phyloP scores from a whole-genome alignment of 2,888 invertebrate genomes.

The Colletes collaris region DNA sequence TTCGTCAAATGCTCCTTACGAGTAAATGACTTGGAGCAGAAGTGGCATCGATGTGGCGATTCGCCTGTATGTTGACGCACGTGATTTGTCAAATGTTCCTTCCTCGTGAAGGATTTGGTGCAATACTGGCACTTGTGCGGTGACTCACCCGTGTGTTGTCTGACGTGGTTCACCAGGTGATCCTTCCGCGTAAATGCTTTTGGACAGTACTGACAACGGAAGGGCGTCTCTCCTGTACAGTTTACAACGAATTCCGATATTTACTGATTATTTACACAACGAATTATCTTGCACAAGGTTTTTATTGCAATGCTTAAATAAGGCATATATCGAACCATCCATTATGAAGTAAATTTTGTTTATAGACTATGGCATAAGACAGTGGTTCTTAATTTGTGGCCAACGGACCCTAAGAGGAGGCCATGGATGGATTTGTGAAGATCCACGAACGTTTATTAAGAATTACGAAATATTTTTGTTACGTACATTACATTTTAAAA shows the following conservation, averaged over 20 bases:
- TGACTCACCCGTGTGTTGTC: slow-evolving; percentile 91
- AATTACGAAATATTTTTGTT: too few relatives aligned
- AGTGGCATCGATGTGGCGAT: slow-evolving; percentile 93
- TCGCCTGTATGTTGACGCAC: slow-evolving; percentile 95
- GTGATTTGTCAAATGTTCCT: slow-evolving; percentile 93
- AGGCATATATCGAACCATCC: too few relatives aligned
- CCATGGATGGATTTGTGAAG: too few relatives aligned
- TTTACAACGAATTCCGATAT: slow-evolving; percentile 52
- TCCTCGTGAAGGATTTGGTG: slow-evolving; percentile 91
- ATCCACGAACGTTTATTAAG: too few relatives aligned
- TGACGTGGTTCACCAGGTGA: slow-evolving; percentile 90
- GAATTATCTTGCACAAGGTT: slow-evolving; percentile 74
- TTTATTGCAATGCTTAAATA: slow-evolving; percentile 67
- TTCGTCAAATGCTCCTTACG: slow-evolving; percentile 94
- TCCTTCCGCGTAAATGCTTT: slow-evolving; percentile 94
- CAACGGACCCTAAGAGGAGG: too few relatives aligned
- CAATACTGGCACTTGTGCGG: slow-evolving; percentile 91
- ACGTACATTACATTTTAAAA: too few relatives aligned
- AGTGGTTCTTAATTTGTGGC: too few relatives aligned
- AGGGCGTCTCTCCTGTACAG: slow-evolving; percentile 87
- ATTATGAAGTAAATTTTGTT: too few relatives aligned
- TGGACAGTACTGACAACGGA: slow-evolving; percentile 93
- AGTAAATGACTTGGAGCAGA: slow-evolving; percentile 93
- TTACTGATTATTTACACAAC: slow-evolving; percentile 69
- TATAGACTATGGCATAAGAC: too few relatives aligned